These are phyloP conservation scores for Lepidocyrtoides sp. DNA, from an alignment of 2,888 invertebrate genomes.

Conservation along the genomic window DNA sequence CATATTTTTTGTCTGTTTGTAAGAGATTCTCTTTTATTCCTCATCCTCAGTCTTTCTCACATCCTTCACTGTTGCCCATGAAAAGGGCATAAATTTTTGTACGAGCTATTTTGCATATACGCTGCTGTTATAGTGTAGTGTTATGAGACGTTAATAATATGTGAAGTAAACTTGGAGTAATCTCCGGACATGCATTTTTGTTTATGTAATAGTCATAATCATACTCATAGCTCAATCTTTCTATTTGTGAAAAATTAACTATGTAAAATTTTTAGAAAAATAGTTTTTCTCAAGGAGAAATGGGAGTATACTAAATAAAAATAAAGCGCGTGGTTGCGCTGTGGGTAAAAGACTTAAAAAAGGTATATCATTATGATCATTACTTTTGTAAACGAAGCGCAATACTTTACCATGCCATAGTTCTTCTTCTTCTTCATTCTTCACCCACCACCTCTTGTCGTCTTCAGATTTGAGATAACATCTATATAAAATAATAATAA, in stretches of 20 bases:
- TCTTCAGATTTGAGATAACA: constrained; percentile 15
- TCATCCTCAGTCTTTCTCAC: constrained; percentile 11
- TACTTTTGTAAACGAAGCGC: neutral
- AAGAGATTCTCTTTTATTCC: neutral
- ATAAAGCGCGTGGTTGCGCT: constrained; percentile 37
- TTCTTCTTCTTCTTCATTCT: neutral
- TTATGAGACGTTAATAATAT: neutral
- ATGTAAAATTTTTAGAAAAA: constrained; percentile 46
- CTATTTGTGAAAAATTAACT: constrained; percentile 9
- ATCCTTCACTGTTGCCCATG: constrained; percentile 51
- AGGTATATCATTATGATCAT: too few species aligned
- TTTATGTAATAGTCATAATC: neutral
- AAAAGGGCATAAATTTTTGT: constrained; percentile 40
- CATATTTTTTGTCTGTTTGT: neutral
- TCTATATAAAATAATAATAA: neutral
- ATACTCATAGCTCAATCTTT: neutral
- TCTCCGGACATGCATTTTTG: neutral
- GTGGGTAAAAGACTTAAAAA: neutral
- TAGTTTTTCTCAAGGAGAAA: constrained; percentile 54
- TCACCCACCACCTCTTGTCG: constrained; percentile 45
- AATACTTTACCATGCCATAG: neutral
- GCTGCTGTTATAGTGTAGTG: neutral
- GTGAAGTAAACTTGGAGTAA: constrained; percentile 35
- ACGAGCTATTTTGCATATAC: constrained; percentile 4
- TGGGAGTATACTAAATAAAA: constrained; percentile 36